phyloP scores from a whole-genome alignment of 1,140 invertebrate species.

The Trichonephila clavata region DNA sequence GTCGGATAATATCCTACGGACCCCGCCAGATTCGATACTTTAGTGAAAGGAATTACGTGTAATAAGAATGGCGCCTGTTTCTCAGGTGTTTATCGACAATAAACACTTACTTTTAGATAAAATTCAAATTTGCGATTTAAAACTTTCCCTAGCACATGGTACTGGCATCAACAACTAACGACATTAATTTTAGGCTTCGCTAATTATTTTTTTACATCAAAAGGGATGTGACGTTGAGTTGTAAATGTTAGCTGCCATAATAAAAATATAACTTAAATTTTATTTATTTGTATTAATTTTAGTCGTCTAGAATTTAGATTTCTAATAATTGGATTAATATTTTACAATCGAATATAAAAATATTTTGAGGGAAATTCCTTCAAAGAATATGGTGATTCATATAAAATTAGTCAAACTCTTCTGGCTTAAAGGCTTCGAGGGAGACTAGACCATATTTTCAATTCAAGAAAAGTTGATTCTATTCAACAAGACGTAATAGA shows the following conservation, averaged over 20 bases:
- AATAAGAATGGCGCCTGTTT: background rate
- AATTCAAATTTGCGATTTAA: background rate
- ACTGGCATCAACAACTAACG: background rate
- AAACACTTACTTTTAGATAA: background rate
- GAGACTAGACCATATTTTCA: too few species aligned
- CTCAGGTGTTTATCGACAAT: background rate
- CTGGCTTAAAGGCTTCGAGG: too few species aligned
- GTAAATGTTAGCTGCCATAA: background rate
- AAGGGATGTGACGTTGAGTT: background rate
- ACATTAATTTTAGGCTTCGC: background rate
- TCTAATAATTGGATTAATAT: too few species aligned
- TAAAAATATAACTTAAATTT: background rate
- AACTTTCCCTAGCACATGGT: background rate
- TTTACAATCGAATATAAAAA: too few species aligned
- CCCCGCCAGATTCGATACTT: slow-evolving; percentile 64
- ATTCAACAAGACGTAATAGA: too few species aligned
- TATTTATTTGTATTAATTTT: background rate
- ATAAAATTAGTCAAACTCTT: too few species aligned
- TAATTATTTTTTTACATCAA: slow-evolving; percentile 19
- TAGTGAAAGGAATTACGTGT: slow-evolving; percentile 50
- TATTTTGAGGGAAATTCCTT: too few species aligned
- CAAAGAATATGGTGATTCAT: too few species aligned
- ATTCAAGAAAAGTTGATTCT: too few species aligned
- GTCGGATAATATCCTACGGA: slow-evolving; percentile 44
- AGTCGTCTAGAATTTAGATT: too few species aligned